Percentiles rank a stretch among this genome's conserved stretches.
phyloP scores from a whole-genome alignment of 2,113 vertebrate species.

The Regulus satrapa region DNA sequence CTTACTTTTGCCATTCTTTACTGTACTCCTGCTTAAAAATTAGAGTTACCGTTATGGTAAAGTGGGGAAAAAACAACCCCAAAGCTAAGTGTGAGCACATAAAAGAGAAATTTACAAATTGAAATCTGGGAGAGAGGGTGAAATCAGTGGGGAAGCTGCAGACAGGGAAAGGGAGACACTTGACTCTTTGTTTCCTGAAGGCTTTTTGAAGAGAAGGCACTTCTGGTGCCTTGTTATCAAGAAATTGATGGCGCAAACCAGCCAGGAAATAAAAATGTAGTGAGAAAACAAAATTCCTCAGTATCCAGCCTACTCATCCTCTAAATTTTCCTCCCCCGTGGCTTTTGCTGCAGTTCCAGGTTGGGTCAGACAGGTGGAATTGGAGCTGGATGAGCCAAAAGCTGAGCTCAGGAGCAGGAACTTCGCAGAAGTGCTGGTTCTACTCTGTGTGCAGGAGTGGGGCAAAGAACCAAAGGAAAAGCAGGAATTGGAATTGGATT shows the following conservation, averaged over 20 bases:
- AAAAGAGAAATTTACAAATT: neutral
- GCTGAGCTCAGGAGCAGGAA: neutral
- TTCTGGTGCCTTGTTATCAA: neutral
- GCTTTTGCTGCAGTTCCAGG: neutral
- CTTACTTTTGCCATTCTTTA: neutral
- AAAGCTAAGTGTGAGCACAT: neutral
- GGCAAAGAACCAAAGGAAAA: neutral
- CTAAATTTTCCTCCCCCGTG: fast-evolving
- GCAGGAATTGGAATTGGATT: neutral
- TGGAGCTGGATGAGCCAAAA: neutral
- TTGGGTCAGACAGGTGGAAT: neutral
- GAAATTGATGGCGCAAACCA: neutral
- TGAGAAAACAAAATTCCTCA: neutral
- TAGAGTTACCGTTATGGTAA: neutral
- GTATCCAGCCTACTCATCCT: neutral
- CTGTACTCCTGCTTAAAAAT: neutral
- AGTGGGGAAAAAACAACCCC: fast-evolving
- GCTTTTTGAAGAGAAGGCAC: neutral
- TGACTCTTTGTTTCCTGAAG: neutral
- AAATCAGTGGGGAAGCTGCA: neutral
- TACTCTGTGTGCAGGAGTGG: neutral
- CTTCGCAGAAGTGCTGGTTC: neutral
- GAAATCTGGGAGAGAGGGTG: neutral
- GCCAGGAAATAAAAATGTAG: neutral
- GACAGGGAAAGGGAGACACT: neutral